A percentile compares a stretch with the other conserved stretches of the same genome.
These are phyloP conservation scores for Hemistola chrysoprasaria DNA, from an alignment of 2,888 invertebrate species.

Conservation along the genomic window DNA sequence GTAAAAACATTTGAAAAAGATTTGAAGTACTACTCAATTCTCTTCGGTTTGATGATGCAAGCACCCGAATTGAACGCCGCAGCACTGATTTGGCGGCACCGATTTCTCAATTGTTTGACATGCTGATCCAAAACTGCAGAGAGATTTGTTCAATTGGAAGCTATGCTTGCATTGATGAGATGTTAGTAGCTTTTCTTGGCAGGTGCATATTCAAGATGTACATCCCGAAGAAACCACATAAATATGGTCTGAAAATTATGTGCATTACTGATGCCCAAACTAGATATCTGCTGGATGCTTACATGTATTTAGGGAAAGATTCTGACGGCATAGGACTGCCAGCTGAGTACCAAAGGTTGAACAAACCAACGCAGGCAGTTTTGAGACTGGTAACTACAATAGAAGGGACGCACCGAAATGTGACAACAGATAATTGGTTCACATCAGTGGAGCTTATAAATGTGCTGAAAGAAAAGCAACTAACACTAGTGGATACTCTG, in stretches of 20 bases:
- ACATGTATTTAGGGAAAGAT: constrained; percentile 20
- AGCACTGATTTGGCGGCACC: constrained; percentile 22
- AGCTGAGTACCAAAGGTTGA: constrained; percentile 11
- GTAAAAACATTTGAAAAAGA: constrained; percentile 7
- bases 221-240: constrained; percentile 24
- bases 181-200: constrained; percentile 16
- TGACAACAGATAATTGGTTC: constrained; percentile 28
- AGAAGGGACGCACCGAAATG: constrained; percentile 23
- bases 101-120: constrained; percentile 24
- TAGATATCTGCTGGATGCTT: constrained; percentile 16
- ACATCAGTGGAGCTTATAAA: constrained; percentile 23
- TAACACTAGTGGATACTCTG: constrained; percentile 23
- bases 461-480: constrained; percentile 15
- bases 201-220: constrained; percentile 22
- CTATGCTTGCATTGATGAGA: no score
- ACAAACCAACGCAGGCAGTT: constrained; percentile 20
- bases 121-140: constrained; percentile 13
- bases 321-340: constrained; percentile 18
- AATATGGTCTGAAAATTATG: constrained; percentile 23
- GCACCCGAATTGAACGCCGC: constrained; percentile 21
- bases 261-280: constrained; percentile 15
- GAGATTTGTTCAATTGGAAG: constrained; percentile 13
- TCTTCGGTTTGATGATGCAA: constrained; percentile 29
- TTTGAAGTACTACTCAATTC: constrained; percentile 18
- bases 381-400: constrained; percentile 19